Conservation (phyloP, 1,140 invertebrate genomes). For the Listronotus oregonensis region DNA sequence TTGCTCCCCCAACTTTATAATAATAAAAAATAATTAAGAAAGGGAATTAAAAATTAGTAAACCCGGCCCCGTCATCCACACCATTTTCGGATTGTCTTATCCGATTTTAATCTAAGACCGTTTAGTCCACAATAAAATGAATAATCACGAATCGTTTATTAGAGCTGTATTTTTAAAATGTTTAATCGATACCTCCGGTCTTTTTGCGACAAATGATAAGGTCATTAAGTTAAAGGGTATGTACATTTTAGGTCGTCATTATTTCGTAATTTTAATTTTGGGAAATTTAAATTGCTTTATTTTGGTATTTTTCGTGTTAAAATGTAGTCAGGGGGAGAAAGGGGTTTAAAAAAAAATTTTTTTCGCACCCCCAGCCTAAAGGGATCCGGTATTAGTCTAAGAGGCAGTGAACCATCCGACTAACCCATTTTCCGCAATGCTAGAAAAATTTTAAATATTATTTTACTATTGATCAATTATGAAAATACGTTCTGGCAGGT, state of each 20-base stretch:
- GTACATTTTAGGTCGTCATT: not conserved
- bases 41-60: not conserved
- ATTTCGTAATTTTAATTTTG: not conserved
- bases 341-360: too few relatives aligned
- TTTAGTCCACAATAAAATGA: conserved; percentile 31
- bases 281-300: conserved; percentile 18
- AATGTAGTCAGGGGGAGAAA: too few relatives aligned
- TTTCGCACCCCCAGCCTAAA: too few relatives aligned
- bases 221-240: not conserved
- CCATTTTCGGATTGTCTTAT: conserved; percentile 17
- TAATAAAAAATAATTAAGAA: not conserved
- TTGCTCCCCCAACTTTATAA: too few relatives aligned
- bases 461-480: too few relatives aligned
- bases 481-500: too few relatives aligned
- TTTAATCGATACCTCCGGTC: conserved; percentile 8
- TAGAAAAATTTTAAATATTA: too few relatives aligned
- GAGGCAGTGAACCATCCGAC: too few relatives aligned
- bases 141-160: conserved; percentile 25
- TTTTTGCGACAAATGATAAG: conserved; percentile 10
- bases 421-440: too few relatives aligned
- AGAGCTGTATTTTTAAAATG: conserved; percentile 18
- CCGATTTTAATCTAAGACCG: conserved; percentile 30
- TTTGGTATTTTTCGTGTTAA: not conserved
- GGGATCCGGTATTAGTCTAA: too few relatives aligned
- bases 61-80: not conserved